Evolutionary conservation across 2,113 vertebrate species (phyloP).

Genomic region (Motacilla tschutschensis): DNA sequence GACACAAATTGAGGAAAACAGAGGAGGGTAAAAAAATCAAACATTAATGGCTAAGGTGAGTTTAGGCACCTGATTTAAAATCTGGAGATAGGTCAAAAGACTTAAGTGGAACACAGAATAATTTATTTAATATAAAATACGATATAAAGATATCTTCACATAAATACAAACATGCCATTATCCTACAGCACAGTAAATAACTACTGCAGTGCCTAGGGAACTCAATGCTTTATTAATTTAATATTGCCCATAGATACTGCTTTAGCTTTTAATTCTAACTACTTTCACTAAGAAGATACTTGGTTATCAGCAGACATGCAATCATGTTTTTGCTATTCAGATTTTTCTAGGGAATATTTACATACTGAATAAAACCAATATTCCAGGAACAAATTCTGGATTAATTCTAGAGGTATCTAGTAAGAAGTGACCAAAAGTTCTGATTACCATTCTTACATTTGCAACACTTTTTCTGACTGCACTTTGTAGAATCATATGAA

Average conservation of each 20-base stretch:
- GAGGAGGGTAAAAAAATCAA: accelerated
- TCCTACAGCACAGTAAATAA: not conserved
- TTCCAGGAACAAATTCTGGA: not conserved
- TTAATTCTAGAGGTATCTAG: not conserved
- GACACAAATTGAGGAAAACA: accelerated
- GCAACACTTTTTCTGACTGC: not conserved
- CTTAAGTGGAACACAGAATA: not conserved
- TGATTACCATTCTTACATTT: not conserved
- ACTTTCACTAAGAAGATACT: not conserved
- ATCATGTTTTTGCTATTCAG: not conserved
- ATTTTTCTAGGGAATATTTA: not conserved
- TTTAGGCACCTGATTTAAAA: not conserved
- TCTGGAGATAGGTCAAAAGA: not conserved
- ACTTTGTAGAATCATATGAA: not conserved
- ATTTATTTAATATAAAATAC: not conserved
- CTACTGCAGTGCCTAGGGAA: not conserved
- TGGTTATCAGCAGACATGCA: not conserved
- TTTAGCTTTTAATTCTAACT: not conserved
- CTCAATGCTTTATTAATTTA: not conserved
- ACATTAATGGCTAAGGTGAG: not conserved
- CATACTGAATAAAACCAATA: not conserved
- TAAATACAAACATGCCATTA: not conserved
- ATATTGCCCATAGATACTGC: not conserved
- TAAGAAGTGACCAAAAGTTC: not conserved
- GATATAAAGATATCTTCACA: not conserved